Evolutionary conservation across 1,140 invertebrate species (phyloP).

Genomic region (Cataglyphis hispanica): DNA sequence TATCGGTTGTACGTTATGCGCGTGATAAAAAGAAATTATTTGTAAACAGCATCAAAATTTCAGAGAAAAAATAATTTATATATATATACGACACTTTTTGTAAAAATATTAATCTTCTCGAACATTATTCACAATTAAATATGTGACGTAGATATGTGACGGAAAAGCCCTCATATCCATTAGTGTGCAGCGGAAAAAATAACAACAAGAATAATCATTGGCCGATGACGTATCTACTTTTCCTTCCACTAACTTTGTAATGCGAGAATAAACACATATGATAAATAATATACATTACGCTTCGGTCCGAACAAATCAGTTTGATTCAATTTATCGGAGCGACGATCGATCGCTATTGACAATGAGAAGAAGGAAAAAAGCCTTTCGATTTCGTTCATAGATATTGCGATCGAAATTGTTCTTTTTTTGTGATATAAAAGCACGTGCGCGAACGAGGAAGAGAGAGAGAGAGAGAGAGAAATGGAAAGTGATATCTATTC

Average conservation of each 20-base stretch:
- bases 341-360: conserved; percentile 69
- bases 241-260: conserved; percentile 43
- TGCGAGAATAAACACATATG: conserved; percentile 50
- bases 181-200: conserved; percentile 17
- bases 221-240: conserved; percentile 46
- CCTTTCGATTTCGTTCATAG: conserved; percentile 73
- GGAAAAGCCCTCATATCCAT: background rate
- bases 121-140: background rate
- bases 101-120: background rate
- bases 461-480: conserved; percentile 1
- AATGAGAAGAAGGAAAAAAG: conserved; percentile 71
- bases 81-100: too few species aligned
- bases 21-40: background rate
- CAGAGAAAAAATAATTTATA: background rate
- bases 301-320: conserved; percentile 40
- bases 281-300: conserved; percentile 75
- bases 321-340: conserved; percentile 67
- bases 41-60: background rate
- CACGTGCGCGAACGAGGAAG: background rate
- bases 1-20: background rate
- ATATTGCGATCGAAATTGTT: conserved; percentile 30
- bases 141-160: background rate
- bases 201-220: conserved; percentile 54
- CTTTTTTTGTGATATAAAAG: background rate
- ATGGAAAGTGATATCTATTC: background rate